Evolutionary conservation across 1,140 invertebrate species (phyloP).

Genomic region (Drosophila subpulchrella): DNA sequence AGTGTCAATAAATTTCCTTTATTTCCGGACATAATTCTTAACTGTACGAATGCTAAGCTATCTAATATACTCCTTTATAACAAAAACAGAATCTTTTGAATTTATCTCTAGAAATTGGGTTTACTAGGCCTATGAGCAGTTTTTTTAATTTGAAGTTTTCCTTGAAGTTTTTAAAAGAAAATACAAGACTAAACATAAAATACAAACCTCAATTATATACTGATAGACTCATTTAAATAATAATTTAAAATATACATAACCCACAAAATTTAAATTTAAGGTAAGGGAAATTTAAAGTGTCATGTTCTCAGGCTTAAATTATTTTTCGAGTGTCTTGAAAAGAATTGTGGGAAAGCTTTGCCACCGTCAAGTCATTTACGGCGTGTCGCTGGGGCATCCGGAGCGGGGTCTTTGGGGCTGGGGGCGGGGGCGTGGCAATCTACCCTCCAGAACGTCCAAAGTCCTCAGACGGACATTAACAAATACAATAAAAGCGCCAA

Average conservation of each 20-base stretch:
- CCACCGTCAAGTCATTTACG: slow-evolving; percentile 78
- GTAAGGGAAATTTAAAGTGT: too few relatives aligned
- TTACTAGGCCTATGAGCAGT: too few relatives aligned
- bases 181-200: too few relatives aligned
- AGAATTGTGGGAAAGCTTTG: slow-evolving; percentile 25
- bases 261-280: too few relatives aligned
- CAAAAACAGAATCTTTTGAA: background rate
- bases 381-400: slow-evolving; percentile 26
- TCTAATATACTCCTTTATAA: background rate
- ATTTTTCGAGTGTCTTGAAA: slow-evolving; percentile 6
- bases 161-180: too few relatives aligned
- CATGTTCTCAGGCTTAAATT: background rate
- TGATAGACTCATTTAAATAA: too few relatives aligned
- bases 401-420: background rate
- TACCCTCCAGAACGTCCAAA: slow-evolving; percentile 5
- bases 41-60: background rate
- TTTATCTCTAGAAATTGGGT: background rate
- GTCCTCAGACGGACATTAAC: slow-evolving; percentile 70
- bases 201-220: too few relatives aligned
- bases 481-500: slow-evolving; percentile 83
- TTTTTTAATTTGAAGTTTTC: too few relatives aligned
- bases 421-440: slow-evolving; percentile 3
- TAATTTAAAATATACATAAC: too few relatives aligned
- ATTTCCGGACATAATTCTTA: background rate
- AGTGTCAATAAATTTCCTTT: background rate